These are phyloP conservation scores for Sapajus apella DNA, from an alignment of 2,113 vertebrate genomes.

Conservation along the genomic window DNA sequence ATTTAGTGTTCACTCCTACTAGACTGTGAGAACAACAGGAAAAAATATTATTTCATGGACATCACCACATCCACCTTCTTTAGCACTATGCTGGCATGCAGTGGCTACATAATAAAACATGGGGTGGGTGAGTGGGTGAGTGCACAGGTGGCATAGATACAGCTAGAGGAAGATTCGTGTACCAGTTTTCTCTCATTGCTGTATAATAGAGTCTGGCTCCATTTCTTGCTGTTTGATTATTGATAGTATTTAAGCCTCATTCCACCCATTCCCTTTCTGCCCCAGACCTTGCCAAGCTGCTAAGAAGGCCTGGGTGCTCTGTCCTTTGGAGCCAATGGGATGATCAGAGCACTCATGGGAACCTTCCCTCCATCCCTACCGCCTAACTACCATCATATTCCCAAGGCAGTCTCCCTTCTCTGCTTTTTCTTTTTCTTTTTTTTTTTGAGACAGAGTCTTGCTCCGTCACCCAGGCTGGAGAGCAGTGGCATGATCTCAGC, in stretches of 20 bases:
- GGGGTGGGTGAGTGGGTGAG: no score
- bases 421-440: neutral
- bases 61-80: neutral
- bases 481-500: no score
- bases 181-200: neutral
- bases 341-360: neutral
- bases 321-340: neutral
- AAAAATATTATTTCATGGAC: neutral
- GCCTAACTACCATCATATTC: neutral
- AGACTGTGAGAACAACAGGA: neutral
- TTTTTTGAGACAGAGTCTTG: no score
- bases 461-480: no score
- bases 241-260: neutral
- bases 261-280: neutral
- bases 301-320: neutral
- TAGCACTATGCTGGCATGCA: neutral
- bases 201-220: neutral
- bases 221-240: neutral
- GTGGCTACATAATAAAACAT: neutral
- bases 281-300: neutral
- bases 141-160: neutral
- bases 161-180: neutral
- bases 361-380: neutral
- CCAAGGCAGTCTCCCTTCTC: neutral
- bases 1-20: neutral